phyloP scores from a whole-genome alignment of 2,888 invertebrate species.

The Clusia tigrina region DNA sequence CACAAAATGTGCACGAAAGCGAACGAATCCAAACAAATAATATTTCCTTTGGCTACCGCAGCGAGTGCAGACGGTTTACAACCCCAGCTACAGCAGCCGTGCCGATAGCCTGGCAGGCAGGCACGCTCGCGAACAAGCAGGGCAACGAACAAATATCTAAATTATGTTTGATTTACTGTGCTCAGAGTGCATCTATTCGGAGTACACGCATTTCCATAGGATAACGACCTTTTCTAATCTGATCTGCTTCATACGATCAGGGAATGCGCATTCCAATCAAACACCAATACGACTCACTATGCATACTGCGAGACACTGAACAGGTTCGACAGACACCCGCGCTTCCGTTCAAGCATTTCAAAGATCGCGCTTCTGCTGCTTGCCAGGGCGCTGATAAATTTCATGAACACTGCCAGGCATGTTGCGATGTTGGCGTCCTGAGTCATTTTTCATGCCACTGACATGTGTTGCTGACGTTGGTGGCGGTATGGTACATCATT shows the following conservation, averaged over 20 bases:
- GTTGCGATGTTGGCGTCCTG: not conserved
- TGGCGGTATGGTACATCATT: not conserved
- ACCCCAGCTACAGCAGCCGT: not conserved
- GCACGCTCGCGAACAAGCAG: too few species aligned
- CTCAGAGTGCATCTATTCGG: conserved; percentile 15
- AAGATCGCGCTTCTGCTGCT: not conserved
- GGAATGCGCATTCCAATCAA: not conserved
- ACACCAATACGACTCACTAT: not conserved
- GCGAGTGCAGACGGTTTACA: too few species aligned
- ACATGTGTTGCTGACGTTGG: conserved; percentile 8
- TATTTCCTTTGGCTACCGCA: not conserved
- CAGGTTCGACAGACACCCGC: conserved; percentile 7
- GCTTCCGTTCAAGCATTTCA: not conserved
- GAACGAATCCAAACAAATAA: not conserved
- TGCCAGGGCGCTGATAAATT: not conserved
- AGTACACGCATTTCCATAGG: conserved; percentile 3
- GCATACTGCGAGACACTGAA: not conserved
- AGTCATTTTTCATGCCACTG: conserved; percentile 8
- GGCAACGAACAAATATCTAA: too few species aligned
- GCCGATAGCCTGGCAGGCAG: too few species aligned
- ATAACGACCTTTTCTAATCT: conserved; percentile 19
- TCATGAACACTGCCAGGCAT: not conserved
- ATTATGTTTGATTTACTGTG: conserved; percentile 25
- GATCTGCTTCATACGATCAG: not conserved
- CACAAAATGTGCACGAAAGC: not conserved